Evolutionary conservation across 2,797 vertebrate species (phyloP), one percentile per base, ranked within the genome.

Genomic region (Xenopus petersii): DNA sequence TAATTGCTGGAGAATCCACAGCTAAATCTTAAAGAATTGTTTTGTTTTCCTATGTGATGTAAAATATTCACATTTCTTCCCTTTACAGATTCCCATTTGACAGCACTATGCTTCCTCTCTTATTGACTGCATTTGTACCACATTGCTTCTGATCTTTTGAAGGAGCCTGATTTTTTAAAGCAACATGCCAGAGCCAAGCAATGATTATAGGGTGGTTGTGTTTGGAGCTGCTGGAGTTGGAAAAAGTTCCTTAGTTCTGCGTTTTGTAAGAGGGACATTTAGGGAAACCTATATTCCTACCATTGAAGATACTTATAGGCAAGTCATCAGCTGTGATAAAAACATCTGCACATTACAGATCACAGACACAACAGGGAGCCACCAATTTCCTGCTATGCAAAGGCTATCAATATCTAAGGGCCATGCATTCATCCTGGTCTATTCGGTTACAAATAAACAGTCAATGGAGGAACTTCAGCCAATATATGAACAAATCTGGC

Each of bases 401-500:
- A 77, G 85, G 62, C 79, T 89, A 10, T 85, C 86, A 0, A 87
- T 91, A 9, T 86, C 86, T 64, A 86, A 85, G 66, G 89, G 87
- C 7, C 89, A 90, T 0, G 89, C 86, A 3, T 91, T 92, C 82
- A 83, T 91, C 83, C 11, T 92, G 72, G 86, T 89, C 17, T 91
- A 88, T 79, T 89, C 89, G 0, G 84, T 90, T 79, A 87, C 86
- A 73, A 89, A 86, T 80, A 80, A 84, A 73, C 86, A 90, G 13
- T 89, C 86, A 33, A 64, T 91, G 82, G 83, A 90, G 48, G 88
- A 91, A 33, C 84, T 90, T 2, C 84, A 88, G 24, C 80, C 87
- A 61, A 88, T 92, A 75, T 89, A 85, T 0, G 86, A 92, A 0
- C 82, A 89, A 82, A 88, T 92, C 4, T 83, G 86, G 5, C 85